A percentile compares a stretch with the other conserved stretches of the same genome.
Conservation (phyloP, 2,888 invertebrate species). For the Agrochola litura region DNA sequence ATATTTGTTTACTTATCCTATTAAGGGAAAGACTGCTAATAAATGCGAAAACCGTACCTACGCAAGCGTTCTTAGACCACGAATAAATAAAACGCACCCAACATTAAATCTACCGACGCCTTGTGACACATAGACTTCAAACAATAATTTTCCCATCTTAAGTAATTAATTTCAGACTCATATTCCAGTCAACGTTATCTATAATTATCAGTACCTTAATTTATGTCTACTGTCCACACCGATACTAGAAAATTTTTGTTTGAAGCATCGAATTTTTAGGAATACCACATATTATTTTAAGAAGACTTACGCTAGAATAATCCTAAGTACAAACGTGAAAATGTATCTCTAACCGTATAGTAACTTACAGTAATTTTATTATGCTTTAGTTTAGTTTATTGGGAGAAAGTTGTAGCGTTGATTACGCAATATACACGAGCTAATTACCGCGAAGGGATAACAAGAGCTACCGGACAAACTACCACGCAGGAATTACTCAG, state of each 20-base stretch:
- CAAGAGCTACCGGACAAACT: constrained; percentile 49
- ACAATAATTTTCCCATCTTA: constrained; percentile 83
- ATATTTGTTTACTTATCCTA: constrained; percentile 54
- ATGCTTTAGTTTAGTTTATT: constrained; percentile 73
- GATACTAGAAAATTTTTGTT: constrained; percentile 81
- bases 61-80: constrained; percentile 41
- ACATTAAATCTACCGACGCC: constrained; percentile 43
- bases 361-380: constrained; percentile 74
- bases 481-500: constrained; percentile 15
- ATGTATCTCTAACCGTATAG: constrained; percentile 76
- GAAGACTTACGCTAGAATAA: constrained; percentile 76
- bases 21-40: constrained; percentile 50
- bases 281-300: constrained; percentile 72
- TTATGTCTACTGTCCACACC: constrained; percentile 74
- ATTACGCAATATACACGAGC: constrained; percentile 66
- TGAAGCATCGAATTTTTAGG: constrained; percentile 77
- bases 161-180: constrained; percentile 83
- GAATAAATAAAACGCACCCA: constrained; percentile 54
- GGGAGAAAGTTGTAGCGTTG: constrained; percentile 70
- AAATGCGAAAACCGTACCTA: constrained; percentile 60
- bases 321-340: constrained; percentile 85
- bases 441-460: constrained; percentile 56
- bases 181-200: constrained; percentile 79
- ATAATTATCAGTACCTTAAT: constrained; percentile 81
- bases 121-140: constrained; percentile 76